Conservation (phyloP, 92 coral and sea anemone genomes). For the Heliopora coerulea region DNA sequence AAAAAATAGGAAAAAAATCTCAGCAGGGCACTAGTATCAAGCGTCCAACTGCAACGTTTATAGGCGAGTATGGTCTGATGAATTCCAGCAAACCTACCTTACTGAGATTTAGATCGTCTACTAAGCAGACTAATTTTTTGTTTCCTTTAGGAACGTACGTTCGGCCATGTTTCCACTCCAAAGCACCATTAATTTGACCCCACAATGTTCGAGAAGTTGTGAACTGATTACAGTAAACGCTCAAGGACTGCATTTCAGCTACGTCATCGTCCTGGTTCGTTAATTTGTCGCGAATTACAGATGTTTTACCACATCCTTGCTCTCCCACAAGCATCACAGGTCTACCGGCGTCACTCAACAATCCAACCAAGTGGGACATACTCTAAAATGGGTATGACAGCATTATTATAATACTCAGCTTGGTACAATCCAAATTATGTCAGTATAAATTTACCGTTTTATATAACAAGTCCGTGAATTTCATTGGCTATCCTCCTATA, state of each 20-base stretch:
- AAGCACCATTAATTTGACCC: conserved; percentile 74
- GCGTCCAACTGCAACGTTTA: neutral
- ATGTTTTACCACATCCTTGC: conserved; percentile 96
- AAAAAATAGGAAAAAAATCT: too few relatives aligned
- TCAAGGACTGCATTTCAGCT: conserved; percentile 77
- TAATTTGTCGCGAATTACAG: conserved; percentile 82
- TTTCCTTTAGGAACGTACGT: conserved; percentile 95
- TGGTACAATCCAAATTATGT: too few relatives aligned
- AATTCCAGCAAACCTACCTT: conserved; percentile 50
- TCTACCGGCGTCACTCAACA: conserved; percentile 88
- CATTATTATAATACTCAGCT: too few relatives aligned
- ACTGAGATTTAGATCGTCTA: conserved; percentile 93
- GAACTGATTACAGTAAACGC: conserved; percentile 92
- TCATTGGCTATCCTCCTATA: too few relatives aligned
- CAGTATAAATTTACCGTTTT: too few relatives aligned
- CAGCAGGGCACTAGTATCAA: too few relatives aligned
- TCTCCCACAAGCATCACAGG: conserved; percentile 95
- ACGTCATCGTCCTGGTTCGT: conserved; percentile 95
- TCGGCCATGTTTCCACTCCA: conserved; percentile 98
- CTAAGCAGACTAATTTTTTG: conserved; percentile 80
- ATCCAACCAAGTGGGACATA: conserved; percentile 90
- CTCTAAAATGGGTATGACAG: too few relatives aligned
- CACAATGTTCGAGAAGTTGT: conserved; percentile 84
- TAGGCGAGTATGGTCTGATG: neutral
- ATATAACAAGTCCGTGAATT: too few relatives aligned